Conservation (phyloP, 2,797 vertebrate genomes). For the Urocyon cinereoargenteus region DNA sequence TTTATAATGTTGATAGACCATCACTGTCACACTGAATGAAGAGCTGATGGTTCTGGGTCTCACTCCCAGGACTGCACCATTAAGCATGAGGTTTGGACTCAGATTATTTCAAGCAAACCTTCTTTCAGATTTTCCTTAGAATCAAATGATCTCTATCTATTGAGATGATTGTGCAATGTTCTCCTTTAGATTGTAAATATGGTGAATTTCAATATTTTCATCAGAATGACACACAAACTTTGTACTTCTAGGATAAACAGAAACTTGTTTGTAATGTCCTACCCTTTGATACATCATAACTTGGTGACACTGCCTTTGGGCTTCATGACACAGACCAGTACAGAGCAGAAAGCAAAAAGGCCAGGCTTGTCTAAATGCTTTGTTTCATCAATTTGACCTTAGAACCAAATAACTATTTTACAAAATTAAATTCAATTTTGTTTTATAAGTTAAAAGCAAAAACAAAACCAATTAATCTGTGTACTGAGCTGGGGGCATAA, state of each 20-base stretch:
- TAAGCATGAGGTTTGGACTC: neutral
- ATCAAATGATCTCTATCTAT: neutral
- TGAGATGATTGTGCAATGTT: neutral
- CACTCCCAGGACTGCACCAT: neutral
- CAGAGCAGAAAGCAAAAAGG: neutral
- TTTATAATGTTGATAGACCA: neutral
- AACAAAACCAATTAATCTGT: neutral
- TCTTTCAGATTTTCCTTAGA: neutral
- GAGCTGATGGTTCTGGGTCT: neutral
- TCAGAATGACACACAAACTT: neutral
- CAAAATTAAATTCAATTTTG: neutral
- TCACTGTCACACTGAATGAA: neutral
- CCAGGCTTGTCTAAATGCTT: neutral
- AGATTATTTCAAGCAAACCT: neutral
- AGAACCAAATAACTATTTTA: neutral
- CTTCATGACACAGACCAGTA: neutral
- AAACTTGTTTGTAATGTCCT: neutral
- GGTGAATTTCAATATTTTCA: neutral
- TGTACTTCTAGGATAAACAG: neutral
- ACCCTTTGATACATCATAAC: neutral
- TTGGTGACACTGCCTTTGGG: too few relatives aligned
- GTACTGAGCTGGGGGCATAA: neutral
- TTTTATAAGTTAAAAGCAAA: conserved; percentile 8
- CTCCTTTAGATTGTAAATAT: neutral
- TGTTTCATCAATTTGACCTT: neutral